Evolutionary conservation across 2,888 invertebrate species (phyloP).

Genomic region (Eugnorisma glareosa): DNA sequence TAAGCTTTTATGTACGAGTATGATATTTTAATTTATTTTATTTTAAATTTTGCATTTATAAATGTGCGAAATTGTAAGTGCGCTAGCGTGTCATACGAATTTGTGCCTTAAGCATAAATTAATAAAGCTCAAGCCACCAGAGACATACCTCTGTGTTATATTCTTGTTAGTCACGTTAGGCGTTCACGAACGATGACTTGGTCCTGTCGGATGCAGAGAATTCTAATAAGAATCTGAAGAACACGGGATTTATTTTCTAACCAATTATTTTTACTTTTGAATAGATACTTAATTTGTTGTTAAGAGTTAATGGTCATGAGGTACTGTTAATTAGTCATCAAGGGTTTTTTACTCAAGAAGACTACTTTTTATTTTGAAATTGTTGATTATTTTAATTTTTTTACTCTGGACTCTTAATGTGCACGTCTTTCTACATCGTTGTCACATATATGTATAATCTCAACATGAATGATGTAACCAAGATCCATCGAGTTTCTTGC

Average conservation of each 20-base stretch:
- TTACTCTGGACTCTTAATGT: no score
- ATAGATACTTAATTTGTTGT: background rate
- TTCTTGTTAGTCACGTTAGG: slow-evolving; percentile 84
- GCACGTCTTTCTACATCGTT: no score
- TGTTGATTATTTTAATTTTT: no score
- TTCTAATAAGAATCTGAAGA: slow-evolving; percentile 65
- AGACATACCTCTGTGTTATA: slow-evolving; percentile 84
- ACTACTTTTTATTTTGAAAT: no score
- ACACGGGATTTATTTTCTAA: slow-evolving; percentile 4
- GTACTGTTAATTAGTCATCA: background rate
- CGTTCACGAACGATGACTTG: slow-evolving; percentile 90
- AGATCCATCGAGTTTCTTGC: no score
- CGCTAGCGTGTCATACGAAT: slow-evolving; percentile 65
- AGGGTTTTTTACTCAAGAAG: background rate
- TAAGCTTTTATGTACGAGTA: slow-evolving; percentile 43
- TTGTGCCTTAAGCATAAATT: slow-evolving; percentile 68
- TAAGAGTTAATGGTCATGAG: background rate
- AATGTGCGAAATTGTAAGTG: slow-evolving; percentile 59
- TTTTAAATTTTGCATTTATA: slow-evolving; percentile 6
- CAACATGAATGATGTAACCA: no score
- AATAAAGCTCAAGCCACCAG: slow-evolving; percentile 76
- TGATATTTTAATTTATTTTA: slow-evolving; percentile 5
- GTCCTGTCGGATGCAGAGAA: slow-evolving; percentile 84
- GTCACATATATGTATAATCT: no score
- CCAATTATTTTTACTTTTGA: background rate